Percentiles rank a stretch among this genome's conserved stretches.
phyloP scores from a whole-genome alignment of 2,888 invertebrate species.

The Drosophila recens region DNA sequence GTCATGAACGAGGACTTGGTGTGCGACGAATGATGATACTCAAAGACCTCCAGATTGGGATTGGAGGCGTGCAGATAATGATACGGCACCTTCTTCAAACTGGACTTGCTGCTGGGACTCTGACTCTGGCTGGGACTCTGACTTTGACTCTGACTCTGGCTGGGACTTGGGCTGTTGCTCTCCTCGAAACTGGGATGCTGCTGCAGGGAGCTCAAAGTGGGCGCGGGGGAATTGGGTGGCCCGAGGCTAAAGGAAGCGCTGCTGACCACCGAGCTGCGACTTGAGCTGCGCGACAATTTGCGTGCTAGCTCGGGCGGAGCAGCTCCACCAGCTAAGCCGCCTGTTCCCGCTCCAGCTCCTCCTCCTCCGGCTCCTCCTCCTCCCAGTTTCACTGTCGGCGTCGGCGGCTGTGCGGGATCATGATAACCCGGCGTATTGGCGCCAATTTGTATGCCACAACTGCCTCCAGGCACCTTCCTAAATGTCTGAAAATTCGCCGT shows the following conservation, averaged over 20 bases:
- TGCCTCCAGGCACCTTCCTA: conserved; percentile 88
- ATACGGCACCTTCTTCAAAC: conserved; percentile 86
- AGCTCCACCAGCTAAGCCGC: conserved; percentile 3
- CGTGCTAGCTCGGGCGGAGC: conserved; percentile 32
- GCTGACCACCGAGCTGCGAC: conserved; percentile 75
- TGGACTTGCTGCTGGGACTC: conserved; percentile 75
- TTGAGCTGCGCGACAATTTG: conserved; percentile 76
- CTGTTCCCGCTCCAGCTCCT: neutral
- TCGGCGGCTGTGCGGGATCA: conserved; percentile 67
- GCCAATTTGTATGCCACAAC: conserved; percentile 85
- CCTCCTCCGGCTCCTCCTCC: neutral
- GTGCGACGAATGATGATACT: conserved; percentile 81
- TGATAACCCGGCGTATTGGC: conserved; percentile 83
- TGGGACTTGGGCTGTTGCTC: conserved; percentile 69
- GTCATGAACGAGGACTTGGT: conserved; percentile 83
- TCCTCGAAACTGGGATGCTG: conserved; percentile 71
- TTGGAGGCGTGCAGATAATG: conserved; percentile 90
- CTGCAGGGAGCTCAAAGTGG: conserved; percentile 63
- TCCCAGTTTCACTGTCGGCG: conserved; percentile 13
- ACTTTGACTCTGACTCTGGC: conserved; percentile 71
- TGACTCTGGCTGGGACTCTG: conserved; percentile 76
- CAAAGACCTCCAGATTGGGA: conserved; percentile 89
- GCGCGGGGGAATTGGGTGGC: conserved; percentile 80
- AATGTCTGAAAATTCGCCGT: conserved; percentile 92
- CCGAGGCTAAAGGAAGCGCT: conserved; percentile 58